phyloP scores from a whole-genome alignment of 2,888 invertebrate species.

The Gnatocerus cornutus region DNA sequence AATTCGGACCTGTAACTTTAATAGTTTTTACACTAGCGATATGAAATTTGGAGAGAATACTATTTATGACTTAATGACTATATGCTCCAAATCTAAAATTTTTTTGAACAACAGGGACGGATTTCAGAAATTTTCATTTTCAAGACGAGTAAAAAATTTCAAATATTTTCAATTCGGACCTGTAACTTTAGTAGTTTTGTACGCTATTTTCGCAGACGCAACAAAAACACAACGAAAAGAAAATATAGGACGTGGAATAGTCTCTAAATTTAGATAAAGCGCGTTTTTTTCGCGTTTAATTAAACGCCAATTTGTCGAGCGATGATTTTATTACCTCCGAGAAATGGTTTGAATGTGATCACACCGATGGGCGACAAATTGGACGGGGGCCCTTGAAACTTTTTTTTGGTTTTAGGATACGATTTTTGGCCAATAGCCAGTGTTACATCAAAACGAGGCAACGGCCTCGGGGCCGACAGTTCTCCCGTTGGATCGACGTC shows the following conservation, averaged over 20 bases:
- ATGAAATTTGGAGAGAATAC: too few species aligned
- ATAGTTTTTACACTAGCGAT: too few species aligned
- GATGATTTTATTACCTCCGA: conserved; percentile 2
- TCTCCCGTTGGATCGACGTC: conserved; percentile 46
- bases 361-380: background rate
- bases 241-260: background rate
- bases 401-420: conserved; percentile 53
- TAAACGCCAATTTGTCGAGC: background rate
- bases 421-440: conserved; percentile 55
- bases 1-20: too few species aligned
- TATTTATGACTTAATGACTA: too few species aligned
- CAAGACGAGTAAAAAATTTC: too few species aligned
- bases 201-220: conserved; percentile 34
- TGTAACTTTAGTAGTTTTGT: too few species aligned
- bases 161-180: too few species aligned
- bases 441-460: conserved; percentile 53
- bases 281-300: background rate
- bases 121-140: too few species aligned
- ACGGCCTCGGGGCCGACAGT: conserved; percentile 50
- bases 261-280: background rate
- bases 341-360: conserved; percentile 9
- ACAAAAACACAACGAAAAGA: conserved; percentile 3
- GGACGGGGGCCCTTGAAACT: conserved; percentile 24
- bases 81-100: too few species aligned
- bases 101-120: too few species aligned